Evolutionary conservation across 2,888 invertebrate species (phyloP), one percentile per base, ranked within the genome.

Genomic region (Drosophila pegasa): DNA sequence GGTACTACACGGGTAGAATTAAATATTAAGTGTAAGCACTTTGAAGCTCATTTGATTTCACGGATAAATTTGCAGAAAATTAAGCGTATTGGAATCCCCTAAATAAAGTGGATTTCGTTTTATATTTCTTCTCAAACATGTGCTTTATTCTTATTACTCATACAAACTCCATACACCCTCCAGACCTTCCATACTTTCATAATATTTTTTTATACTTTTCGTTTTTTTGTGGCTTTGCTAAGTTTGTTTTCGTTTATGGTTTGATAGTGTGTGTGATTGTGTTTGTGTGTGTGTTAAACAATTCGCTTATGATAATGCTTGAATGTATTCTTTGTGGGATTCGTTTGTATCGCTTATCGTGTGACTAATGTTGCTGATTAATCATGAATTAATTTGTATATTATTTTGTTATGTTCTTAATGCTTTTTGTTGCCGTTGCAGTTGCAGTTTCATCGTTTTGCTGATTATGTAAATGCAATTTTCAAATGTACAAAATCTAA

Each of bases 141-240:
- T 91, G 91, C 91, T 91, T 91, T 91, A 91, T 91, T 90, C 80
- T 89, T 83, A 76, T 86, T 85, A 83, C 83, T 84, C 86, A 80
- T 90, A 87, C 85, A 83, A 87, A 85, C 86, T 82, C 61, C 87
- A 63, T 78, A 80, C 71, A 68, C 68, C 66, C 54, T 69, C 62
- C 43, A 22, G 57, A 47, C 67, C 76, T 83, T 57, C 72, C 68
- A 64, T 71, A 58, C 63, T 67, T 63, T 69, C 55, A 57, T 81
- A 67, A 20, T 40, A 29, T 8, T 70, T 80, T 66, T 75, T 80
- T 78, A 71, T 74, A 73, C 61, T 63, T 71, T 74, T 52, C 54
- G 66, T 16, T 59, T 27, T 64, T 57, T 68, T 70, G 81, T 86
- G 74, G 75, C 68, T 71, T 80, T 69, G 60, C 68, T 79, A 72